Conservation (phyloP, 2,888 invertebrate species). For the Trachelus iudaicus region DNA sequence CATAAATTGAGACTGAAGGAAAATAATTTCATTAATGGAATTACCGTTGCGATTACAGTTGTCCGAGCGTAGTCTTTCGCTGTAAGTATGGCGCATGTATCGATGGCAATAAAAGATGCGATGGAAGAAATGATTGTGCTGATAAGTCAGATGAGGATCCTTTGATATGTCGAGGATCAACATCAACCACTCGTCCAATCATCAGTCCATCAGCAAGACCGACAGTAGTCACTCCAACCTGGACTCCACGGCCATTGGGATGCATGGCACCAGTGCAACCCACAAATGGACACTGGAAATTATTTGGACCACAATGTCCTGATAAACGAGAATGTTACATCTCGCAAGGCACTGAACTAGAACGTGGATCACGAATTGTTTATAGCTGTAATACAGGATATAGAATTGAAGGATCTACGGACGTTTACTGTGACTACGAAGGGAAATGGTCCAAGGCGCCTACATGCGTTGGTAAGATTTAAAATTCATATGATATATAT, state of each 20-base stretch:
- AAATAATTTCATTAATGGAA: background rate
- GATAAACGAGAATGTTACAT: constrained; percentile 33
- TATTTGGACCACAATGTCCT: constrained; percentile 44
- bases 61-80: constrained; percentile 53
- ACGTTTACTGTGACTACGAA: constrained; percentile 44
- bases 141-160: constrained; percentile 64
- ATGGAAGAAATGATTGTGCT: constrained; percentile 56
- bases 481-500: background rate
- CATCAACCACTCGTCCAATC: background rate
- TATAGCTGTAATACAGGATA: constrained; percentile 52
- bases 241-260: constrained; percentile 6
- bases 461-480: constrained; percentile 44
- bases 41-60: constrained; percentile 40
- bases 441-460: constrained; percentile 52
- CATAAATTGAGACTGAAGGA: background rate
- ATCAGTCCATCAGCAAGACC: constrained; percentile 4
- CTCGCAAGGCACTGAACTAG: constrained; percentile 23
- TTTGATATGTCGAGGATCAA: constrained; percentile 30
- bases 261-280: constrained; percentile 50
- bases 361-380: constrained; percentile 48
- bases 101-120: constrained; percentile 54
- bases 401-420: constrained; percentile 31
- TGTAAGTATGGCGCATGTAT: constrained; percentile 65
- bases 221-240: background rate
- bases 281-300: constrained; percentile 46